Evolutionary conservation across 2,113 vertebrate species (phyloP), one percentile per base, ranked within the genome.

Genomic region (Lampris megalopsis): DNA sequence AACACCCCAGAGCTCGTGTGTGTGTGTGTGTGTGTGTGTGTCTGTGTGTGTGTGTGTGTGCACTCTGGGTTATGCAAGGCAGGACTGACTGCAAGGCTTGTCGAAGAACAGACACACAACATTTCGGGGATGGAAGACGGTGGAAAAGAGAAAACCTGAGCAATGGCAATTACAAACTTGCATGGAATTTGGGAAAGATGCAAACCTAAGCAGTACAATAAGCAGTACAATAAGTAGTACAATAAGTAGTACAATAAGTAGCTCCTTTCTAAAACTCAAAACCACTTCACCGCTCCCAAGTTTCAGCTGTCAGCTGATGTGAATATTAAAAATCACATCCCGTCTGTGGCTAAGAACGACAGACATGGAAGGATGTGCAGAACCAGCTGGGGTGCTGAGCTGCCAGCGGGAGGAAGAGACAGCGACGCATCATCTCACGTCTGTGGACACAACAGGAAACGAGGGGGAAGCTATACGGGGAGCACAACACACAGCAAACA

Each of bases 11-110:
- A 24, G 24, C 24, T 24, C 24, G 24, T 64, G 24, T 61, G 58
- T 60, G 9, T 56, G 10, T 40, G 13, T 42, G 40, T 1, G 47
- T 47, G 42, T 63, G 41, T 47, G 45, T 13, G 8, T 9, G 38
- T 71, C 13, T 68, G 54, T 71, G 48, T 57, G 69, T 63, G 24
- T 56, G 59, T 42, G 68, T 52, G 35, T 59, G 50, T 76, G 13
- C 24, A 24, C 24, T 24, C 24, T 54, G 36, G 36, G 59, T 70
- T 56, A 75, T 58, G 40, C 58, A 74, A 68, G 57, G 24, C 41
- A 9, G 68, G 65, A 79, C 37, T 1, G 41, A 86, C 80, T 78
- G 76, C 76, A 81, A 67, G 77, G 71, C 7, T 40, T 62, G 47
- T 37, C 40, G 56, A 4, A 61, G 59, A 77, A 24, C 47, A 86